Base-by-base conservation (phyloP, 2,797 vertebrate genomes). In the Poliocrania exsul region DNA sequence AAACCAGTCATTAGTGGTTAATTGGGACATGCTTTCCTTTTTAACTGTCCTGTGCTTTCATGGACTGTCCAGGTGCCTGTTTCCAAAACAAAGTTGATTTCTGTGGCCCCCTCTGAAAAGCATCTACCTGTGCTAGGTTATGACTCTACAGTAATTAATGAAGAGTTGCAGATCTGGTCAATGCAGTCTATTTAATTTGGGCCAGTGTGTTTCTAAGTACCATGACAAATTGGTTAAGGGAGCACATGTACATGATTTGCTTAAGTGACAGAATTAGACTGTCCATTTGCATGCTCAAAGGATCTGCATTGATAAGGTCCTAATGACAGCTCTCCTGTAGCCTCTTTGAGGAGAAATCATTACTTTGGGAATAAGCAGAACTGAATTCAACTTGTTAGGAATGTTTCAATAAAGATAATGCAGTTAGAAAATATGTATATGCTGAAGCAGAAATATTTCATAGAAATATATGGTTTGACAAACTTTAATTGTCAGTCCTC, bases 41-140 rank as follows among this genome's bases (percentile, higher is more conserved):
- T 74, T 74, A 60, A 38, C 37, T 54, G 23, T 83, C 50, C 49
- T 67, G 47, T 61, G 65, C 69, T 86, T 77, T 92, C 75, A 77
- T 17, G 61, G 56, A 61, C n/a, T 16, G 16, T 74, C 40, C 70
- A 75, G 73, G 70, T 92, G 64, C 33, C 37, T 92, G 33, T 90
- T 92, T 88, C 78, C 75, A 94, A 89, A 92, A 70, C 26, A 74
- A 69, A 88, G 18, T 11, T 46, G 5, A 23, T 49, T 28, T 66
- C 71, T 46, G 50, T 10, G 19, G 31, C 37, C 18, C 29, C 8
- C 28, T 49, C 58, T 61, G 73, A 74, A 65, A 66, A 90, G 16
- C 33, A 75, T 16, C 37, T 88, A 51, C n/a, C 73, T 86, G 10
- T 31, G 21, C 50, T 31, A 29, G 24, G 37, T 49, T 69, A 46